Evolutionary conservation across 23 tunicate species (phyloP).

Genomic region (Phallusia fumigata): DNA sequence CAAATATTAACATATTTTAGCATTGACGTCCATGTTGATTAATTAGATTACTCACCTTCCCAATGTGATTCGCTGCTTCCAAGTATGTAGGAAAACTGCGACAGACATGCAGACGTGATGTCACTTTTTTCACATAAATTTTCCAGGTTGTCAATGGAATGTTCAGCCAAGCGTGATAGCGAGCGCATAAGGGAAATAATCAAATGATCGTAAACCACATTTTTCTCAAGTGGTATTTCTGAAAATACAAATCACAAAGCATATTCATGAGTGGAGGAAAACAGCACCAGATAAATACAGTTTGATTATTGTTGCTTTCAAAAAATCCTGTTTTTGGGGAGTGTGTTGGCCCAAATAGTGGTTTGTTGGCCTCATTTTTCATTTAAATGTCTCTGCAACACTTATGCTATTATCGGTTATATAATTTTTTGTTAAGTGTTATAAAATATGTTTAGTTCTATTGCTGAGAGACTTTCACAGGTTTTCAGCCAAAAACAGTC

Average conservation of each 20-base stretch:
- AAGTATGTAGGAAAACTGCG: conserved; percentile 31
- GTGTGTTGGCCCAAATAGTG: not conserved
- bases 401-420: too few relatives aligned
- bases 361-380: too few relatives aligned
- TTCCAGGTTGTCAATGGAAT: conserved; percentile 36
- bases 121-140: conserved; percentile 26
- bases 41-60: conserved; percentile 19
- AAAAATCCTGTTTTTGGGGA: not conserved
- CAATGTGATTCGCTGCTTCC: conserved; percentile 20
- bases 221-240: conserved; percentile 1
- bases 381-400: too few relatives aligned
- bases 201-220: conserved; percentile 15
- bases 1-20: too few relatives aligned
- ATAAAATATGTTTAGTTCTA: too few relatives aligned
- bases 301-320: too few relatives aligned
- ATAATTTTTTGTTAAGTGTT: too few relatives aligned
- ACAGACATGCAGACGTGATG: conserved; percentile 39
- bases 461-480: too few relatives aligned
- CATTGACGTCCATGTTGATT: not conserved
- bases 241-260: too few relatives aligned
- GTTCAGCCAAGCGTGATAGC: conserved; percentile 22
- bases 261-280: not conserved
- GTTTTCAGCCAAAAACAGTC: too few relatives aligned
- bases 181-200: conserved; percentile 29
- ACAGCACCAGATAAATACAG: too few relatives aligned